Percentiles rank a stretch among this genome's conserved stretches.
Evolutionary conservation across 2,888 invertebrate species (phyloP).

Genomic region (Scrobipalpa atriplicella): DNA sequence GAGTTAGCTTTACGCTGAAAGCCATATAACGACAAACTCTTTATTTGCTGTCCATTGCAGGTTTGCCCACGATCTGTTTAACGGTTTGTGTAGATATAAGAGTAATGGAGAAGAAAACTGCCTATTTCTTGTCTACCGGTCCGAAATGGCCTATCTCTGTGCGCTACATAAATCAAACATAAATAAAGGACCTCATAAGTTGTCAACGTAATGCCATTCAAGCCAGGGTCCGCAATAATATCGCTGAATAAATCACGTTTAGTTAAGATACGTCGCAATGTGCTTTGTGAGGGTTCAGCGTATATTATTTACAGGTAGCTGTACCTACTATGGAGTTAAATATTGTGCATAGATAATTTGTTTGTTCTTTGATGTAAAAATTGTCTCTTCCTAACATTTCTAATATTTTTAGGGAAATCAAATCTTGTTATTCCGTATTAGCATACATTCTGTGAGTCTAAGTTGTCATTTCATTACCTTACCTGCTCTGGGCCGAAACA

Average conservation of each 20-base stretch:
- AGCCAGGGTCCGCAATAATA: slow-evolving; percentile 76
- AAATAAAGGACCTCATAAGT: slow-evolving; percentile 80
- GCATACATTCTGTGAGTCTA: no score
- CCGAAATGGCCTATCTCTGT: slow-evolving; percentile 55
- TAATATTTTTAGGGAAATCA: no score
- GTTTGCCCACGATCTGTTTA: not conserved
- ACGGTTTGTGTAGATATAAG: not conserved
- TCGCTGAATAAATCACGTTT: slow-evolving; percentile 72
- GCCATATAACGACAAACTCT: not conserved
- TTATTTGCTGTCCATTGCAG: not conserved
- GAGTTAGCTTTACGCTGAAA: not conserved
- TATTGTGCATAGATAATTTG: no score
- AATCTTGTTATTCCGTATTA: no score
- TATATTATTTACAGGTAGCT: not conserved
- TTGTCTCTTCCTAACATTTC: no score
- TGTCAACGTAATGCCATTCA: slow-evolving; percentile 80
- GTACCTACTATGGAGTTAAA: not conserved
- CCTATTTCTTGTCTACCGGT: not conserved
- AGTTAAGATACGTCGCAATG: slow-evolving; percentile 76
- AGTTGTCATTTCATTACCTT: no score
- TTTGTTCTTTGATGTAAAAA: no score
- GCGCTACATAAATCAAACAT: slow-evolving; percentile 79
- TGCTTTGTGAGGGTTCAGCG: not conserved
- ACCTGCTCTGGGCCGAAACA: no score
- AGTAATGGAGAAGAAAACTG: not conserved